These are phyloP conservation scores for Spongilla lacustris DNA, from an alignment of 37 sponge, comb jelly and placozoan species.

Conservation along the genomic window DNA sequence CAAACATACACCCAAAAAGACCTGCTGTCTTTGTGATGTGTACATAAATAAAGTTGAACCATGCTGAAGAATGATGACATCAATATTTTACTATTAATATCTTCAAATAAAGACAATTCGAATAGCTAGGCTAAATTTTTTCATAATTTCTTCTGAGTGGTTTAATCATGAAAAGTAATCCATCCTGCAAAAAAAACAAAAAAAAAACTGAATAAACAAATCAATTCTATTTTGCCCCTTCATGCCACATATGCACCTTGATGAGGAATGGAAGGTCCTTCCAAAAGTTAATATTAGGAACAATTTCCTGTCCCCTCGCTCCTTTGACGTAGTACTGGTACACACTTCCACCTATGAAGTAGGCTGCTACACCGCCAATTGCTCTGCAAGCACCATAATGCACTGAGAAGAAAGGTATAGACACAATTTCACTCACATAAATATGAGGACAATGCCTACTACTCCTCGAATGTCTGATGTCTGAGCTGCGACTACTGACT, in stretches of 20 bases:
- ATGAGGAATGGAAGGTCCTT: conserved; percentile 71
- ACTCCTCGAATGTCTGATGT: neutral
- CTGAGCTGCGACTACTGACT: neutral
- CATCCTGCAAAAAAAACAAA: neutral
- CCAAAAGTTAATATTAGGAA: conserved; percentile 80
- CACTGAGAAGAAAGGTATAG: neutral
- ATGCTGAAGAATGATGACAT: no score
- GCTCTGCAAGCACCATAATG: conserved; percentile 2
- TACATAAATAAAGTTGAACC: no score
- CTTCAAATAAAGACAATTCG: neutral
- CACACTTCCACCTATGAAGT: conserved; percentile 61
- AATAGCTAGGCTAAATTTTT: neutral
- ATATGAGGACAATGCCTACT: neutral
- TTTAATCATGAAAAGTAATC: neutral
- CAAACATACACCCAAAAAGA: no score
- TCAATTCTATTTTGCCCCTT: neutral
- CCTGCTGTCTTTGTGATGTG: no score
- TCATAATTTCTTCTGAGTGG: neutral
- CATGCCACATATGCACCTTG: conserved; percentile 32
- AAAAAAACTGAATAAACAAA: neutral
- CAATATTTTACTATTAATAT: no score
- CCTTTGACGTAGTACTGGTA: conserved; percentile 63
- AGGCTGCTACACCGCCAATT: conserved; percentile 30
- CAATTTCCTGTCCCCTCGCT: conserved; percentile 73
- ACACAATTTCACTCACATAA: neutral